Evolutionary conservation across 92 coral and sea anemone genomes (phyloP), one percentile per base, ranked within the genome.

Genomic region (Porites divaricata): DNA sequence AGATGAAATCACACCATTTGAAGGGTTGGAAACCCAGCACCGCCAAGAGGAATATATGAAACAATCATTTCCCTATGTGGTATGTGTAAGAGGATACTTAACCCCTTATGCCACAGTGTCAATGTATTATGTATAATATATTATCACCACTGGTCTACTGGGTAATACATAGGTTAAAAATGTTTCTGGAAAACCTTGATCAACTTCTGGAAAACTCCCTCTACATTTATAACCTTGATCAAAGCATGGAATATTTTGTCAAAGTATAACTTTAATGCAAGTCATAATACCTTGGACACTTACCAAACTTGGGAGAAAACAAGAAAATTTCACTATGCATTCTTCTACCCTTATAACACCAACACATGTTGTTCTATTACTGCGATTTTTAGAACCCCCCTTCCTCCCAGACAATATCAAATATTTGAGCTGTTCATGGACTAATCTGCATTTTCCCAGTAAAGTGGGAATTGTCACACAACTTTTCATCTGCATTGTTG

Each of bases 31-130:
- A 76, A 76, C 70, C 81, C 57, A 62, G 8, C 81, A 76, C 57
- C 81, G 17, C 70, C 81, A 76, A 63, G 81, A 76, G 81, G 70
- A 76, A 45, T 11, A 76, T 19, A 76, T 76, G 81, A 76, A 76
- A 11, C 53, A 19, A 16, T 26, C 70, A 62, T 76, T 76, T 76
- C 81, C 69, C 57, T 76, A 63, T 76, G 81, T 76, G 81, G 81
- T 76, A 41, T 35, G 81, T 62, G 57, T 35, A 6, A 63, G 78
- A 76, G 25, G 54, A 13, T 76, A 26, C 28, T 26, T 26, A 26
- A 56, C 67, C 66, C 74, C 54, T 56, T 58, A 76, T 76, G 53
- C 28, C 66, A 14, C 67, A 24, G 49, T 71, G 57, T 16, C 58
- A 45, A 45, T 71, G 75, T 48, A 69, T 26, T 26, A 26, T 26